phyloP scores from a whole-genome alignment of 2,888 invertebrate species.

The Catonia carolina region DNA sequence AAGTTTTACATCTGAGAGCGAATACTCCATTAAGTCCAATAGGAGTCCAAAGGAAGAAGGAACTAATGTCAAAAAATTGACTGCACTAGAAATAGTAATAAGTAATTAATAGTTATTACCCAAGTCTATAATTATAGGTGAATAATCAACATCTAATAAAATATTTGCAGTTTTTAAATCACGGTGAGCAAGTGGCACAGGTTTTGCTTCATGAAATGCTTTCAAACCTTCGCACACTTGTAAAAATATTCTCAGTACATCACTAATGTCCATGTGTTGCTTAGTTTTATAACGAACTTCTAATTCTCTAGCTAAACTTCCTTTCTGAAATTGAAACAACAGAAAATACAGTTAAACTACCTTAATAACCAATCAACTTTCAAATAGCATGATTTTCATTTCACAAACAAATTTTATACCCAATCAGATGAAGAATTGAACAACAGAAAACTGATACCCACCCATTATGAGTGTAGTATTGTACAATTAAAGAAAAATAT shows the following conservation, averaged over 20 bases:
- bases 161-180: constrained; percentile 84
- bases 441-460: too few species aligned
- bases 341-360: constrained; percentile 35
- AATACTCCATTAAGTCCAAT: too few species aligned
- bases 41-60: too few species aligned
- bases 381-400: neutral
- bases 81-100: too few species aligned
- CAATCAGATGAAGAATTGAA: too few species aligned
- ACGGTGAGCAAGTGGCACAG: constrained; percentile 69
- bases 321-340: constrained; percentile 50
- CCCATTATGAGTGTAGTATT: too few species aligned
- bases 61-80: too few species aligned
- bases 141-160: constrained; percentile 61
- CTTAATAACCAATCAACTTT: neutral
- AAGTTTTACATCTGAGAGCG: too few species aligned
- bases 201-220: constrained; percentile 64
- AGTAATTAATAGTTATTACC: constrained; percentile 42
- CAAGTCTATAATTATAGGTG: constrained; percentile 75
- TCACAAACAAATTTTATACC: too few species aligned
- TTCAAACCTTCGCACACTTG: constrained; percentile 68
- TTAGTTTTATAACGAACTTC: constrained; percentile 51
- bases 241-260: constrained; percentile 61
- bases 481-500: too few species aligned
- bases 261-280: constrained; percentile 55
- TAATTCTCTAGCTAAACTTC: constrained; percentile 65